Percentiles rank a stretch among this genome's conserved stretches.
Conservation (phyloP, 1,140 invertebrate species). For the Drosophila tropicalis region DNA sequence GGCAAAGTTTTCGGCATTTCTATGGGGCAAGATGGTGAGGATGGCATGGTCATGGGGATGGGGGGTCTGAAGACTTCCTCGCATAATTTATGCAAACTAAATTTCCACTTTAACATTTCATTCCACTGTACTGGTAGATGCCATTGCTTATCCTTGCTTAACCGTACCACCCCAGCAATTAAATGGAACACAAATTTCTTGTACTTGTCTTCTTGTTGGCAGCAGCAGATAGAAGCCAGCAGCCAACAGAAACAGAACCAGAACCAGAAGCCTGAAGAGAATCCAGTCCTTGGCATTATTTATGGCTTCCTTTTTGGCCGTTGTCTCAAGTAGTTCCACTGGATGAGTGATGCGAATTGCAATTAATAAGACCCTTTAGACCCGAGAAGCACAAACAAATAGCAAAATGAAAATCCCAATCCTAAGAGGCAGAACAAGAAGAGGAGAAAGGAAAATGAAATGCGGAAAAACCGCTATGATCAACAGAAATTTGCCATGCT, state of each 20-base stretch:
- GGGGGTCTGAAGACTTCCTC: background rate
- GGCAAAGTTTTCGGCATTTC: slow-evolving; percentile 2
- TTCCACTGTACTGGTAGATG: slow-evolving; percentile 18
- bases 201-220: slow-evolving; percentile 33
- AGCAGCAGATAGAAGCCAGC: slow-evolving; percentile 40
- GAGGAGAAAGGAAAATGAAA: background rate
- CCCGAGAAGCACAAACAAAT: slow-evolving; percentile 3
- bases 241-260: background rate
- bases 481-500: slow-evolving; percentile 52
- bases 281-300: slow-evolving; percentile 70
- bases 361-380: slow-evolving; percentile 58
- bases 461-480: slow-evolving; percentile 60
- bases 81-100: slow-evolving; percentile 76
- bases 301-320: slow-evolving; percentile 54
- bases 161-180: slow-evolving; percentile 46
- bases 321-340: slow-evolving; percentile 49
- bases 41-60: background rate
- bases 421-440: slow-evolving; percentile 27
- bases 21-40: background rate
- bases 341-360: slow-evolving; percentile 44
- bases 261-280: background rate
- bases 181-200: slow-evolving; percentile 61
- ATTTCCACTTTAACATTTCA: slow-evolving; percentile 70
- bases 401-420: slow-evolving; percentile 25
- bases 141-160: no score